Conservation (phyloP, 2,888 invertebrate genomes). For the Pyrrhia umbra region DNA sequence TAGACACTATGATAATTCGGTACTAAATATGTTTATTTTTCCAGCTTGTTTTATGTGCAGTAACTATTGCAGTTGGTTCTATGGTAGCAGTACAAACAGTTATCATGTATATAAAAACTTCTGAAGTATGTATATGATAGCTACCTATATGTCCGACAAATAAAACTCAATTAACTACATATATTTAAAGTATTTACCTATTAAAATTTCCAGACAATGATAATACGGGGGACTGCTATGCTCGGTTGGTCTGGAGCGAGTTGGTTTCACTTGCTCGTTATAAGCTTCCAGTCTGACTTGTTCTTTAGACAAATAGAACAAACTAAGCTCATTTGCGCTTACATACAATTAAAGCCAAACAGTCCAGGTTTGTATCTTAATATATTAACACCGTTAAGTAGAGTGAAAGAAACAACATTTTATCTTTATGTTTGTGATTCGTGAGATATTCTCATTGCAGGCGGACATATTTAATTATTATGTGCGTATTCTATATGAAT, state of each 20-base stretch:
- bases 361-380: slow-evolving; percentile 70
- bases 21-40: slow-evolving; percentile 7
- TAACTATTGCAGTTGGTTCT: slow-evolving; percentile 67
- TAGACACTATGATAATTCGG: neutral
- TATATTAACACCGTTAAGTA: no score
- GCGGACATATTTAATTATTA: no score
- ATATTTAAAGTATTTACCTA: neutral
- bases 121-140: slow-evolving; percentile 51
- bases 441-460: no score
- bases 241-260: slow-evolving; percentile 69
- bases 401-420: no score
- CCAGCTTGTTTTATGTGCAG: slow-evolving; percentile 65
- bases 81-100: slow-evolving; percentile 73
- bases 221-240: slow-evolving; percentile 66
- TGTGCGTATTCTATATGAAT: no score
- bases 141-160: neutral
- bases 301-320: slow-evolving; percentile 75
- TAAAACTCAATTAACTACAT: neutral
- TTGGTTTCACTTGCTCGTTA: slow-evolving; percentile 66
- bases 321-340: slow-evolving; percentile 78
- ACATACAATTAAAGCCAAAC: slow-evolving; percentile 73
- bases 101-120: slow-evolving; percentile 68
- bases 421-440: no score
- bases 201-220: slow-evolving; percentile 62
- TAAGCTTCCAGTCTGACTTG: slow-evolving; percentile 67